phyloP scores from a whole-genome alignment of 2,113 vertebrate species.

The Cathartes aura region DNA sequence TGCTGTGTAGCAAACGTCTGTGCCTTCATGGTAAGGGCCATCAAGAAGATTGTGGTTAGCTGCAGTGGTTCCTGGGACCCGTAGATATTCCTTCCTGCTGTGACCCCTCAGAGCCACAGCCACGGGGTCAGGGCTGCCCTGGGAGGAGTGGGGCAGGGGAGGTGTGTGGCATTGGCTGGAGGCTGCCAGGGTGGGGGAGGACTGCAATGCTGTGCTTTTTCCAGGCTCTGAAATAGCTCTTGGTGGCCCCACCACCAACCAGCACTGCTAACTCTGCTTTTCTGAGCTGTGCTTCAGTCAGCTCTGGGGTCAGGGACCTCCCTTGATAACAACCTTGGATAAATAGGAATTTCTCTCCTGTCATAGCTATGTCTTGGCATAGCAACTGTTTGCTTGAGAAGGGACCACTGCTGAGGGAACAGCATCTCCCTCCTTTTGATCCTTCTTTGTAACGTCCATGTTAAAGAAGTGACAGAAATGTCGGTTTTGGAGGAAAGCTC shows the following conservation, averaged over 20 bases:
- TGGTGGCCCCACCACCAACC: not conserved
- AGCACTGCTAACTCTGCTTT: not conserved
- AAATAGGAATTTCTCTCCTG: not conserved
- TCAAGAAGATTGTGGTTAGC: not conserved
- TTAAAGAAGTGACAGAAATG: not conserved
- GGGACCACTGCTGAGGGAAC: not conserved
- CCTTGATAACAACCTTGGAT: not conserved
- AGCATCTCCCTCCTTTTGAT: not conserved
- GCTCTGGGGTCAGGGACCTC: not conserved
- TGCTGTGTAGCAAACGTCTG: not conserved
- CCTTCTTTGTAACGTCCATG: not conserved
- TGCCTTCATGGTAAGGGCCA: not conserved
- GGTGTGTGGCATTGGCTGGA: accelerated
- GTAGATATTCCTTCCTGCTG: not conserved
- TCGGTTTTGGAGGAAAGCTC: not conserved
- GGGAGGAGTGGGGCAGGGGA: accelerated
- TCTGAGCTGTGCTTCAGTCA: not conserved
- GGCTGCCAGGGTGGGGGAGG: not conserved
- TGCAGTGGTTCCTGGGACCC: not conserved
- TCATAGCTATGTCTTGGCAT: not conserved
- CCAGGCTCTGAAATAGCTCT: not conserved
- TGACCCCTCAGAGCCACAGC: not conserved
- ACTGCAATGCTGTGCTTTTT: not conserved
- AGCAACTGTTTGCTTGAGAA: not conserved
- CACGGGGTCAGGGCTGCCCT: not conserved